Evolutionary conservation across 2,888 invertebrate genomes (phyloP).

Genomic region (Patella ulyssiponensis): DNA sequence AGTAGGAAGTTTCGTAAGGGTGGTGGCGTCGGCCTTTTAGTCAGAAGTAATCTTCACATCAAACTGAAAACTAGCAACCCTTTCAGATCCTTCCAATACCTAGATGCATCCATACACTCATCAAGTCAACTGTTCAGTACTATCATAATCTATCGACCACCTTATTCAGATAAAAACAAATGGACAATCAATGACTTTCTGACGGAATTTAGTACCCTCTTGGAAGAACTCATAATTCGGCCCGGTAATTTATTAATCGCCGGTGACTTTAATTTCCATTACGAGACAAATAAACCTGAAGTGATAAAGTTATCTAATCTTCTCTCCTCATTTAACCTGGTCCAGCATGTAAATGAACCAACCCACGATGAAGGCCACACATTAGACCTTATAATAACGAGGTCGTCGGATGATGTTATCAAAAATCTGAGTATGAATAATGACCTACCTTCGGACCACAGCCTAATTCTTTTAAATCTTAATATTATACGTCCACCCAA

Average conservation of each 20-base stretch:
- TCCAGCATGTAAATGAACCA: too few species aligned
- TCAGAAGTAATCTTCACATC: neutral
- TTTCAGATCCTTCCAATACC: slow-evolving; percentile 10
- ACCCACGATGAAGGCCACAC: too few species aligned
- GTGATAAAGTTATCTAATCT: too few species aligned
- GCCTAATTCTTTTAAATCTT: too few species aligned
- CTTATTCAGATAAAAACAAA: slow-evolving; percentile 1
- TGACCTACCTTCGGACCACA: neutral
- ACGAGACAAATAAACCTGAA: too few species aligned
- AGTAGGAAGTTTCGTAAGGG: neutral
- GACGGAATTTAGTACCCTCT: neutral
- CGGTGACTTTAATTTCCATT: neutral
- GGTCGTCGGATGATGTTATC: neutral
- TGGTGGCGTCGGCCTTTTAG: slow-evolving; percentile 2
- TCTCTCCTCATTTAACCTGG: too few species aligned
- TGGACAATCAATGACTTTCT: neutral
- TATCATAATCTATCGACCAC: neutral
- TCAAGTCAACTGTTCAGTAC: neutral
- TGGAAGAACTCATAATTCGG: neutral
- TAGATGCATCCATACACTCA: neutral
- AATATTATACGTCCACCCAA: neutral
- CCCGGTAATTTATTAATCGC: neutral
- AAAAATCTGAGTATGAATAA: neutral
- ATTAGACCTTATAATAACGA: too few species aligned
- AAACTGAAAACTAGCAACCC: slow-evolving; percentile 3